These are phyloP conservation scores for Philypnodon macrostomus DNA, from an alignment of 2,797 vertebrate genomes.

Conservation along the genomic window DNA sequence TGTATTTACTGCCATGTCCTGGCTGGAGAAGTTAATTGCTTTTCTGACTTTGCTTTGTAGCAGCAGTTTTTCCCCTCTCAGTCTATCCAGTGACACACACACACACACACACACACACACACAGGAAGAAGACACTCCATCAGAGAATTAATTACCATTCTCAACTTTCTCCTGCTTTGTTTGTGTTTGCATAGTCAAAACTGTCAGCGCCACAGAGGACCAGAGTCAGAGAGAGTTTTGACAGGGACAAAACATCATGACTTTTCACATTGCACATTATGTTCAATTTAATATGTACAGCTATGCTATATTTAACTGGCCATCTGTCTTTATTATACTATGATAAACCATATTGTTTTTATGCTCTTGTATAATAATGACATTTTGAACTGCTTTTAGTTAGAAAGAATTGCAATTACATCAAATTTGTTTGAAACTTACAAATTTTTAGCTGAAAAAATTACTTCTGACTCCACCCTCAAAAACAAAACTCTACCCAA, in stretches of 20 bases:
- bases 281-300: neutral
- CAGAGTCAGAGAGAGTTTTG: constrained; percentile 4
- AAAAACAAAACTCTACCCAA: constrained; percentile 8
- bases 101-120: constrained; percentile 14
- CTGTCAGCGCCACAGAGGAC: constrained; percentile 4
- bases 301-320: neutral
- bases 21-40: constrained; percentile 66
- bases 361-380: neutral
- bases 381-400: too few relatives aligned
- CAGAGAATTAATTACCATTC: constrained; percentile 52
- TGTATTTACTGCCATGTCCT: constrained; percentile 59
- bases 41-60: constrained; percentile 58
- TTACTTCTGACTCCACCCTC: neutral
- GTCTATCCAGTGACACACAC: constrained; percentile 1
- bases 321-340: neutral
- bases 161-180: constrained; percentile 43
- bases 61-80: constrained; percentile 16
- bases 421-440: too few relatives aligned
- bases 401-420: too few relatives aligned
- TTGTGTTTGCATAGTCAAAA: constrained; percentile 45
- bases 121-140: constrained; percentile 7
- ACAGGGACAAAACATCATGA: constrained; percentile 7
- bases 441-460: too few relatives aligned
- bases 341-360: neutral
- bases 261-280: neutral